Conservation (phyloP, 2,797 vertebrate genomes). For the Merluccius polli region DNA sequence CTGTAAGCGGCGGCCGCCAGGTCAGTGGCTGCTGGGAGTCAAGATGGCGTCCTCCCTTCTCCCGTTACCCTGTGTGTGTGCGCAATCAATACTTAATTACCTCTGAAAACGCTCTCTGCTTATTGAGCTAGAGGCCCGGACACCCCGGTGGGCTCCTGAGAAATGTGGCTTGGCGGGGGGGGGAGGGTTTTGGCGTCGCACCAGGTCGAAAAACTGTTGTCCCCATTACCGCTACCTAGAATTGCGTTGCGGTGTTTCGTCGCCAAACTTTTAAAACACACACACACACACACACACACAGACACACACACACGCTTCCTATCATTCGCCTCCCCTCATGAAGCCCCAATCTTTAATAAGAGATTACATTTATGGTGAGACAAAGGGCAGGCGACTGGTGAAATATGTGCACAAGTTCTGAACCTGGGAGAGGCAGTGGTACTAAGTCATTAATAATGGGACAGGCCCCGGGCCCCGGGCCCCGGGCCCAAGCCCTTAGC, state of each 20-base stretch:
- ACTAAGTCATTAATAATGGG: conserved; percentile 73
- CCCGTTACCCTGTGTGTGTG: conserved; percentile 64
- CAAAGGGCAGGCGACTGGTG: conserved; percentile 48
- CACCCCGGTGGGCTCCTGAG: conserved; percentile 31
- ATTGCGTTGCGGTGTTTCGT: conserved; percentile 43
- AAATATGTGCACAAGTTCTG: conserved; percentile 64
- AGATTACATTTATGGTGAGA: conserved; percentile 66
- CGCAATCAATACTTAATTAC: conserved; percentile 81
- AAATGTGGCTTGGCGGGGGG: conserved; percentile 45
- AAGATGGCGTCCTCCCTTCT: conserved; percentile 60
- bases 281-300: conserved; percentile 16
- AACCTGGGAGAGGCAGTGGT: conserved; percentile 51
- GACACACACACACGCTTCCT: conserved; percentile 36
- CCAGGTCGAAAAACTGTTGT: conserved; percentile 53
- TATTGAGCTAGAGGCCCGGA: conserved; percentile 50
- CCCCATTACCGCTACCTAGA: conserved; percentile 43
- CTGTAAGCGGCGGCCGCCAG: neutral
- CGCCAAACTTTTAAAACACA: conserved; percentile 23
- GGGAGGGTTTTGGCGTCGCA: conserved; percentile 37
- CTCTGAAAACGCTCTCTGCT: conserved; percentile 51
- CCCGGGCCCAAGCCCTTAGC: conserved; percentile 60
- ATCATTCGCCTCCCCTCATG: conserved; percentile 23
- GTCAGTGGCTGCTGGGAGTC: conserved; percentile 31
- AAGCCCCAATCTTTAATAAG: conserved; percentile 55
- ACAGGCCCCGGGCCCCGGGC: conserved; percentile 58